phyloP scores from a whole-genome alignment of 1,140 invertebrate species.

The Nasonia longicornis region DNA sequence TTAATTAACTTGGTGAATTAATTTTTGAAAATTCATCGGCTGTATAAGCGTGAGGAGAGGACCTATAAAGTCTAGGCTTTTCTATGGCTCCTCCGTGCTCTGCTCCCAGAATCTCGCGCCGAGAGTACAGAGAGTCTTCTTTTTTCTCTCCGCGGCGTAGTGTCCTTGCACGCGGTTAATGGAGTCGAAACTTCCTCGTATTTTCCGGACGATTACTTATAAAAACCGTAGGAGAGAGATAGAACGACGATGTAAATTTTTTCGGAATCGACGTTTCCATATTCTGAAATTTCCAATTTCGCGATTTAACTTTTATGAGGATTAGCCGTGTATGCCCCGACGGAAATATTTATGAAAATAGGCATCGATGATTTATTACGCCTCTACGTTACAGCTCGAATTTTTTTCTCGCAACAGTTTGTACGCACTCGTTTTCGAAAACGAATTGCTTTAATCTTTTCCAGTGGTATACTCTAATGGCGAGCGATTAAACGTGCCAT shows the following conservation, averaged over 20 bases:
- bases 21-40: constrained; percentile 43
- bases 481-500: constrained; percentile 21
- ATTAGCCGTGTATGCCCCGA: background rate
- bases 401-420: too few species aligned
- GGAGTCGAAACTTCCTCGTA: constrained; percentile 43
- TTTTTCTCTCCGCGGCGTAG: background rate
- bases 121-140: background rate
- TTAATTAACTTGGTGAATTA: constrained; percentile 46
- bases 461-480: background rate
- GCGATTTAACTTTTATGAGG: constrained; percentile 31
- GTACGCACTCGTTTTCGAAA: background rate
- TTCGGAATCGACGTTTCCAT: constrained; percentile 22
- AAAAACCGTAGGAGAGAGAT: constrained; percentile 15
- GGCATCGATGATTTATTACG: background rate
- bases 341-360: constrained; percentile 13
- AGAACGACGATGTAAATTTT: constrained; percentile 33
- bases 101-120: background rate
- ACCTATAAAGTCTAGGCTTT: background rate
- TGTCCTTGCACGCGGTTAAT: constrained; percentile 35
- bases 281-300: constrained; percentile 29
- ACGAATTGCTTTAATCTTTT: constrained; percentile 12
- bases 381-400: too few species aligned
- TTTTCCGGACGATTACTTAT: constrained; percentile 44
- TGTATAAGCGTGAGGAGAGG: background rate
- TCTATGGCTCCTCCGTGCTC: background rate